These are phyloP conservation scores for Prolemur simus DNA, from an alignment of 2,113 vertebrate species.

Conservation along the genomic window DNA sequence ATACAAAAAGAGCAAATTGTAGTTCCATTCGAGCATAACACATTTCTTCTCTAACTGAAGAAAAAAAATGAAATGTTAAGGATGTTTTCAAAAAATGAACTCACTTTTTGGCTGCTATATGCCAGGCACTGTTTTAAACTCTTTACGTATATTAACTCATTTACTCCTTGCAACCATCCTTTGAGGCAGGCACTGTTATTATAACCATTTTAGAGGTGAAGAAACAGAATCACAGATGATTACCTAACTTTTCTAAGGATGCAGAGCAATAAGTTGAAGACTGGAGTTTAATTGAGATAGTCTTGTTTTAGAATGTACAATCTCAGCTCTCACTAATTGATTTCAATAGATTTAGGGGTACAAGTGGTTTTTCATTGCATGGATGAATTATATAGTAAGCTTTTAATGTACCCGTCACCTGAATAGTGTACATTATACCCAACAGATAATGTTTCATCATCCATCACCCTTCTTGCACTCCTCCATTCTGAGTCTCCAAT, in stretches of 20 bases:
- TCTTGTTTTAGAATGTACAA: neutral
- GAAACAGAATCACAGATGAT: neutral
- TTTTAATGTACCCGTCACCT: too few relatives aligned
- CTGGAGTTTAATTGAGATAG: neutral
- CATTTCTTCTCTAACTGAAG: neutral
- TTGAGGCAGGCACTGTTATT: neutral
- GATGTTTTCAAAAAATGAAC: neutral
- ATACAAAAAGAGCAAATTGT: neutral
- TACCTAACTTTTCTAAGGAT: neutral
- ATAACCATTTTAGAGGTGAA: neutral
- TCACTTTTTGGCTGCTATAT: neutral
- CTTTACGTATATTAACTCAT: neutral
- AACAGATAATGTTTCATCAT: too few relatives aligned
- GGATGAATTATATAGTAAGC: too few relatives aligned
- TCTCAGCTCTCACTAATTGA: neutral
- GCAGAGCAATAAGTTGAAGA: neutral
- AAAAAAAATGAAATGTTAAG: neutral
- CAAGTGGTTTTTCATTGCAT: too few relatives aligned
- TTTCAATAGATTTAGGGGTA: too few relatives aligned
- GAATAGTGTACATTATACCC: too few relatives aligned
- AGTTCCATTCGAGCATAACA: neutral
- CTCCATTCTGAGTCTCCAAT: too few relatives aligned
- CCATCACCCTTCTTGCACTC: too few relatives aligned
- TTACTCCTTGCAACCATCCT: neutral
- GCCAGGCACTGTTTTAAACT: neutral